Evolutionary conservation across 2,888 invertebrate genomes (phyloP).

Genomic region (Alentia gelatinosa): DNA sequence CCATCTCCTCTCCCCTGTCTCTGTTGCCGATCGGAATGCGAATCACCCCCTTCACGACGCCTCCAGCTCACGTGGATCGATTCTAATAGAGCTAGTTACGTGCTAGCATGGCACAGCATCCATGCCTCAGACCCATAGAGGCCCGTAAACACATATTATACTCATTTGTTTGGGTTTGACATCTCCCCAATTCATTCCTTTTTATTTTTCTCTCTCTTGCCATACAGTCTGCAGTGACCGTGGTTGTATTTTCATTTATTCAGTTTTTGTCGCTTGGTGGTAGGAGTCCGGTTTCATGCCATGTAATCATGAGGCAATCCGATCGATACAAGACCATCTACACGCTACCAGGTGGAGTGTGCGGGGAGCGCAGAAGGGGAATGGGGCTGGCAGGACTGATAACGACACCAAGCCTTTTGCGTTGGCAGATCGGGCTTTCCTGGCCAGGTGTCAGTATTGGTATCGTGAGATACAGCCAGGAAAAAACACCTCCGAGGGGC

Average conservation of each 20-base stretch:
- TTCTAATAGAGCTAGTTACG: background rate
- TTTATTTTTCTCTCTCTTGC: background rate
- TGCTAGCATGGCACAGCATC: background rate
- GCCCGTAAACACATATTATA: background rate
- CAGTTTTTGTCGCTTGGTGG: background rate
- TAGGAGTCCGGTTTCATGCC: background rate
- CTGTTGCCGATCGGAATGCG: background rate
- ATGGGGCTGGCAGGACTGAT: background rate
- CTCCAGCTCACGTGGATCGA: background rate
- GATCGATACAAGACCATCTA: background rate
- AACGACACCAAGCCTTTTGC: background rate
- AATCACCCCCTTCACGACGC: background rate
- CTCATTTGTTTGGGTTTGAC: background rate
- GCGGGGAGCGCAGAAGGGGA: background rate
- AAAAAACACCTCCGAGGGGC: background rate
- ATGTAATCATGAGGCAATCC: slow-evolving; percentile 3
- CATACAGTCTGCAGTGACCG: background rate
- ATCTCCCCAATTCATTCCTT: background rate
- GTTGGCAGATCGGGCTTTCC: background rate
- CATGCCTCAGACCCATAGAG: background rate
- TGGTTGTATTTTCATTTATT: background rate
- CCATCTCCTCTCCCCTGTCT: background rate
- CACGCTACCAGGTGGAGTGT: background rate
- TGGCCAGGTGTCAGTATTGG: slow-evolving; percentile 5
- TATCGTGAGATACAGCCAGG: background rate